Base-by-base conservation (phyloP, 2,888 invertebrate genomes). In the Mamestra brassicae region DNA sequence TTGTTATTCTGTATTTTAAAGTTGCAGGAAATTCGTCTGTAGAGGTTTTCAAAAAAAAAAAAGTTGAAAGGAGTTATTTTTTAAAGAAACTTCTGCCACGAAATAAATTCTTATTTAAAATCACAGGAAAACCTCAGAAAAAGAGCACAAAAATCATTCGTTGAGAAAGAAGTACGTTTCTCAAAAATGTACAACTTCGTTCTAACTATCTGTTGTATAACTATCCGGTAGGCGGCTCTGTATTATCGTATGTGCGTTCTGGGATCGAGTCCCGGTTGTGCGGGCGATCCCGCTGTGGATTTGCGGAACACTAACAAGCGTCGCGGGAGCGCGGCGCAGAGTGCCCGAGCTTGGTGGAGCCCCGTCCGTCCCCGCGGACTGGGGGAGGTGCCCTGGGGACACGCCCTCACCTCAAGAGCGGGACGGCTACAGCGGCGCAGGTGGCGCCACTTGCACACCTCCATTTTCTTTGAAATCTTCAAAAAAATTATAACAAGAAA, bases 401-500 rank as follows among this genome's bases (percentile, higher is more conserved):
- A 97, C 97, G 96, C 97, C 97, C 97, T 96, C 96, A 95, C 95
- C 96, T 93, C 95, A 92, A 94, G 97, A 96, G 96, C 95, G 92
- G 93, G 96, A 96, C 93, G 85, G 91, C 93, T 91, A 91, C 91
- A 95, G 90, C 87, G 81, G 67, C 87, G 84, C 86, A 94, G 96
- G 89, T 94, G 96, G 96, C 96, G 96, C 96, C 95, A 95, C 95
- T 92, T 89, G 71, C 79, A 76, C 86, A 63, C 73, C 74, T 80
- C 82, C 83, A 76, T 80, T 74, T 61, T 74, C 63, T 71, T 74
- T 84, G 84, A 81, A 74, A 87, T 87, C 67, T 6, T 7, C 62
- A 70, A 87, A 89, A 83, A 76, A 65, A 36, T 7, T 52, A 63
- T 50, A 17, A 58, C 54, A 74, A 50, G 60, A 61, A 76, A 52